Base-by-base conservation (phyloP, 1,140 invertebrate genomes). In the Leptonema lineaticorne region DNA sequence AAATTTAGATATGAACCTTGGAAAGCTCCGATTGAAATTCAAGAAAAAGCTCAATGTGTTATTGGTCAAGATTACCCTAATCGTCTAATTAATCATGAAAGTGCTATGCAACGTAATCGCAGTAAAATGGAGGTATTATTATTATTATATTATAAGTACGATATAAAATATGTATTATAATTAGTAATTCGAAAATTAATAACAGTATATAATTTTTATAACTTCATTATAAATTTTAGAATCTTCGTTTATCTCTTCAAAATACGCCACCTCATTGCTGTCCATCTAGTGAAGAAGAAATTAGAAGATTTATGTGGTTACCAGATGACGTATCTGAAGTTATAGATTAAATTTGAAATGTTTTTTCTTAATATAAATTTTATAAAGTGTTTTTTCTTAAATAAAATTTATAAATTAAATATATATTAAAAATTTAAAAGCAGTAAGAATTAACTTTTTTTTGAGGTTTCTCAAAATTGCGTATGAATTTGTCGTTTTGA, bases 21-120 rank as follows among this genome's bases (percentile, higher is more conserved):
- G 90, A 88, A 85, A 68, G 89, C 90, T 60, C 87, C 89, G 0
- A 75, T 86, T n/a, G 82, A 85, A 14, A 81, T 89, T 3, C 90
- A 92, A 77, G 81, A 87, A 75, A 81, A 82, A 28, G 85, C 85
- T 2, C 82, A 84, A 41, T 92, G 90, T 76, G 76, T 91, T 6
- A 86, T 92, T 67, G 90, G 90, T 4, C 77, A 84, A 74, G 85
- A 91, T 74, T 92, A 92, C 79, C 89, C 90, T 0, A 77, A 86
- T 53, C 86, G 88, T 9, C 85, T 91, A 59, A 84, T 91, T 16
- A 81, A 89, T 75, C 88, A 91, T 71, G 74, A 82, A 7, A 77
- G 81, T 24, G 86, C 85, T 2, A 85, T 85, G 0, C 78, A 82
- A 59, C 80, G 81, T 20, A 90, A 90, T 74, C 77, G 77, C 46